Evolutionary conservation across 2,888 invertebrate genomes (phyloP).

Genomic region (Eristalis intricaria): DNA sequence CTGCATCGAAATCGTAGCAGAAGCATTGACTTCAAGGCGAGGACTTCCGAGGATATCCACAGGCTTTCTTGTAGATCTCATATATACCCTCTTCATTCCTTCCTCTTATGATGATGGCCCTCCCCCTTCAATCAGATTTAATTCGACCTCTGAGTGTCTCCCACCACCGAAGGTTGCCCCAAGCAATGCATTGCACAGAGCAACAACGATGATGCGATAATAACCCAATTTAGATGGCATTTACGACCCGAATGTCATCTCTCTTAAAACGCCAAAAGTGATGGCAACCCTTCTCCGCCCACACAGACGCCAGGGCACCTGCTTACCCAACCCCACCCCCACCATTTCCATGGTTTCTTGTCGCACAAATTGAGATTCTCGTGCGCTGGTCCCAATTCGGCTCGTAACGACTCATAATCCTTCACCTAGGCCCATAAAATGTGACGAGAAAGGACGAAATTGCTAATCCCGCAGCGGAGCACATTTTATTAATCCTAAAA

Average conservation of each 20-base stretch:
- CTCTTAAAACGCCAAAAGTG: background rate
- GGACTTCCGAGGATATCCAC: no score
- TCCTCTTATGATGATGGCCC: no score
- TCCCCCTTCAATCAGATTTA: no score
- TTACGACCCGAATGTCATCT: background rate
- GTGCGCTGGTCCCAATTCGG: background rate
- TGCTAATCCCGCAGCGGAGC: constrained; percentile 27
- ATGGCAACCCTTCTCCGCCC: background rate
- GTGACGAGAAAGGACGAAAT: background rate
- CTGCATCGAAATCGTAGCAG: no score
- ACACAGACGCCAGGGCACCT: no score
- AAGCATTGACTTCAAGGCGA: no score
- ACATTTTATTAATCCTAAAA: constrained; percentile 43
- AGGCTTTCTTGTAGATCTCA: no score
- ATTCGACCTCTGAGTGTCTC: no score
- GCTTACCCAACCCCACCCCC: no score
- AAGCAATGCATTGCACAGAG: background rate
- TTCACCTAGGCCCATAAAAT: constrained; percentile 25
- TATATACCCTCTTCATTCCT: no score
- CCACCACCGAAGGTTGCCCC: no score
- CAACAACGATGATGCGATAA: background rate
- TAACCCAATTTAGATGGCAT: background rate
- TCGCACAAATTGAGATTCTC: background rate
- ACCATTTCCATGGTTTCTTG: background rate
- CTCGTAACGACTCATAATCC: constrained; percentile 24